Evolutionary conservation across 1,140 invertebrate species (phyloP), one percentile per base, ranked within the genome.

Genomic region (Zaprionus inermis): DNA sequence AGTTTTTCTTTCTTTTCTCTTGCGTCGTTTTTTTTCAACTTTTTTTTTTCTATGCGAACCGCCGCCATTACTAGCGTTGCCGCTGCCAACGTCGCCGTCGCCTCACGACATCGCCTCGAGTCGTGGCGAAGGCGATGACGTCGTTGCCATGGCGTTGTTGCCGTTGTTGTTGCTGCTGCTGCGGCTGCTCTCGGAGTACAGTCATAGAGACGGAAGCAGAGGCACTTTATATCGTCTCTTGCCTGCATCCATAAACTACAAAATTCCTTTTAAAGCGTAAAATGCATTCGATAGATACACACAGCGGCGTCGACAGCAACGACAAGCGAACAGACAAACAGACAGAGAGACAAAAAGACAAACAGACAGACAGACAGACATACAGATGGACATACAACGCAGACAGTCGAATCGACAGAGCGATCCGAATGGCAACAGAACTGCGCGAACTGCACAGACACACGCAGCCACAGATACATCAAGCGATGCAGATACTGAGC

Each of bases 221-320:
- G 68, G 22, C 57, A 76, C 79, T 79, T 76, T 77, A 79, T 76
- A 88, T 77, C 76, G 83, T 73, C 81, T 76, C 73, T 82, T 70
- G 77, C 72, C n/a, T 70, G 79, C 79, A 82, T 86, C 83, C 82
- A 86, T 86, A 86, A 86, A 86, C 79, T 86, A 86, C 82, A 88
- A 69, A 86, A 88, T 86, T 86, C 82, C 82, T 86, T 86, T 86
- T 77, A 86, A 86, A 88, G 82, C 82, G 82, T 81, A 74, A 82
- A 86, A 88, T 86, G 82, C 82, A 82, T 86, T 81, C 82, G 76
- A 86, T 88, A 86, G 82, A 86, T 88, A 86, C 82, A 86, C 81
- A 86, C 71, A 72, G 60, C 24, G 51, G 54, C 30, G 51, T 14
- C 12, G 51, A 52, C 51, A 54, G 54, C 30, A 24, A 6, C 12